Percentiles rank a stretch among this genome's conserved stretches.
Evolutionary conservation across 2,797 vertebrate species (phyloP).

Genomic region (Urophycis tenuis): DNA sequence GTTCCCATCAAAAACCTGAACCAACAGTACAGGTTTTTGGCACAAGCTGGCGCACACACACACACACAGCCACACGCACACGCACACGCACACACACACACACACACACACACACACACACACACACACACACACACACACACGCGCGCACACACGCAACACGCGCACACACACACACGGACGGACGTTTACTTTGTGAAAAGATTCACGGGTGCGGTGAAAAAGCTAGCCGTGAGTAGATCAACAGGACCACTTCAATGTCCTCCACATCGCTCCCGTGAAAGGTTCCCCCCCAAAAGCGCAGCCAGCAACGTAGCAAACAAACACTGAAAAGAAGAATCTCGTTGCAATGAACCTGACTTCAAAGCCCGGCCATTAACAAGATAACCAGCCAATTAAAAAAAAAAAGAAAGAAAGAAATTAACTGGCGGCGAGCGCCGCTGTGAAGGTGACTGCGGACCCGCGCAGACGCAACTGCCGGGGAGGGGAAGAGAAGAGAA

Average conservation of each 20-base stretch:
- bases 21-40: no score
- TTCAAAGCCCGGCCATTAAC: slow-evolving; percentile 13
- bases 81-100: slow-evolving; percentile 1
- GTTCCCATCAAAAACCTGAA: no score
- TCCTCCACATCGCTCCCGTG: not conserved
- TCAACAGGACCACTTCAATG: not conserved
- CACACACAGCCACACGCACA: not conserved
- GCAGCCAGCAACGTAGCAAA: not conserved
- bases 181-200: not conserved
- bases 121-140: slow-evolving; percentile 2
- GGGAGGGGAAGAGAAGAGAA: no score
- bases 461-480: slow-evolving; percentile 16
- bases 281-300: not conserved
- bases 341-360: not conserved
- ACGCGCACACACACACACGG: not conserved
- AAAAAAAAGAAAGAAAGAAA: slow-evolving; percentile 33
- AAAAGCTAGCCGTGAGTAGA: not conserved
- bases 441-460: slow-evolving; percentile 57
- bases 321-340: not conserved
- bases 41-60: slow-evolving; percentile 34
- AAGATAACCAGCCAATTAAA: slow-evolving; percentile 24
- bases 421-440: slow-evolving; percentile 25
- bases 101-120: slow-evolving; percentile 3
- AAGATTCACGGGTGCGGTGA: not conserved
- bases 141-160: not conserved